phyloP scores from a whole-genome alignment of 2,888 invertebrate species.

The Ichneumoninae sp. region DNA sequence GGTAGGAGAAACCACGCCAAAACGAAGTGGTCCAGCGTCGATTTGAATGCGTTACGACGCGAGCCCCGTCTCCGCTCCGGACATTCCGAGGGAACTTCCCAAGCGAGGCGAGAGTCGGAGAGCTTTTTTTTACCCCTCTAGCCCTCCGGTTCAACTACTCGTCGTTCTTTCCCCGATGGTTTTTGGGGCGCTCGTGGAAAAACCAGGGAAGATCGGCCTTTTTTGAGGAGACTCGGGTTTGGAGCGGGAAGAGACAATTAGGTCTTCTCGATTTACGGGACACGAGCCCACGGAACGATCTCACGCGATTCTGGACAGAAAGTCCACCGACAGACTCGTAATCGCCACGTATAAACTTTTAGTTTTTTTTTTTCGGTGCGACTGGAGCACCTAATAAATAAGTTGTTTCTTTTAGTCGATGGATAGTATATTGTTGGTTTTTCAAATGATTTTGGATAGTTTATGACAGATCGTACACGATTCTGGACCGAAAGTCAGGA shows the following conservation, averaged over 20 bases:
- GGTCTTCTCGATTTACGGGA: conserved; percentile 54
- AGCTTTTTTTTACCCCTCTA: conserved; percentile 54
- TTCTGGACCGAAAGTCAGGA: too few species aligned
- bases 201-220: conserved; percentile 46
- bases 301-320: conserved; percentile 27
- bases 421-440: too few species aligned
- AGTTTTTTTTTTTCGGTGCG: conserved; percentile 37
- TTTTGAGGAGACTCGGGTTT: conserved; percentile 52
- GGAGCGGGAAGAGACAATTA: conserved; percentile 71
- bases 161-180: conserved; percentile 9
- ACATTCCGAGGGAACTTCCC: conserved; percentile 70
- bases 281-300: conserved; percentile 21
- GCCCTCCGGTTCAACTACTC: not conserved
- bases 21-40: conserved; percentile 73
- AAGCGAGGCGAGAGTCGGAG: conserved; percentile 50
- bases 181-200: too few species aligned
- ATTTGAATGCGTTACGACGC: conserved; percentile 81
- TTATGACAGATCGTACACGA: too few species aligned
- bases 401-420: too few species aligned
- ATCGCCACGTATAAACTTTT: not conserved
- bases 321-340: too few species aligned
- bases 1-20: conserved; percentile 59
- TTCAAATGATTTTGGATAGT: too few species aligned
- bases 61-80: conserved; percentile 41
- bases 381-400: not conserved